Base-by-base conservation (phyloP, 2,797 vertebrate genomes). In the Phoeniculus purpureus region DNA sequence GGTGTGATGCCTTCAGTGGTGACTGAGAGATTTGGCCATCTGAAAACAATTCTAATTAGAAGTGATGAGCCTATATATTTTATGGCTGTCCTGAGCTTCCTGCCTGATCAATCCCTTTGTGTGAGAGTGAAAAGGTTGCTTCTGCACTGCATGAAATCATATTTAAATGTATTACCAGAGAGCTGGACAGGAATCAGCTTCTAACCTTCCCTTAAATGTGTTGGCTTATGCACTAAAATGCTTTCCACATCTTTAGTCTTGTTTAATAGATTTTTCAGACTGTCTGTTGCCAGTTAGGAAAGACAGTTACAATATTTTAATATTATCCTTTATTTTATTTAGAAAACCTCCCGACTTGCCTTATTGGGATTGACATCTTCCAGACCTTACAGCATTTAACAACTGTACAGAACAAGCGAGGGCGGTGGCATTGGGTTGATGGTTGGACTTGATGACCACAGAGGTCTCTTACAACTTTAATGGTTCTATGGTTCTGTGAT, bases 201-300 rank as follows among this genome's bases (percentile, higher is more conserved):
- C 89, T 72, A 77, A 25, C 21, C 20, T 58, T 74, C 55, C 31
- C 43, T 75, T 87, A 7, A 5, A 23, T 87, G 55, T 74, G 20
- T 70, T 70, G 59, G 31, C 50, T 94, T 64, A 9, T 4, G 27
- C 85, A 78, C 47, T 4, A 1, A 87, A 87, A 89, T 8, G 15
- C 43, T 85, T 89, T 85, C 58, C 50, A 85, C 40, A 58, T 50
- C 26, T 81, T 82, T 78, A 62, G 75, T 92, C 59, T 90, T 58
- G 61, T 75, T 55, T 91, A 88, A 91, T 27, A 91, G 55, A 76
- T 90, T 76, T 85, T 84, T 76, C 87, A 89, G 64, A 37, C 56
- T 88, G 18, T 15, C 62, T 83, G 29, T 61, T 91, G 43, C 54
- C 68, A 82, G 31, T 71, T 77, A 51, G 17, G 31, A 71, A n/a